Evolutionary conservation across 1,140 invertebrate species (phyloP), one percentile per base, ranked within the genome.

Genomic region (Melanaphis sacchari): DNA sequence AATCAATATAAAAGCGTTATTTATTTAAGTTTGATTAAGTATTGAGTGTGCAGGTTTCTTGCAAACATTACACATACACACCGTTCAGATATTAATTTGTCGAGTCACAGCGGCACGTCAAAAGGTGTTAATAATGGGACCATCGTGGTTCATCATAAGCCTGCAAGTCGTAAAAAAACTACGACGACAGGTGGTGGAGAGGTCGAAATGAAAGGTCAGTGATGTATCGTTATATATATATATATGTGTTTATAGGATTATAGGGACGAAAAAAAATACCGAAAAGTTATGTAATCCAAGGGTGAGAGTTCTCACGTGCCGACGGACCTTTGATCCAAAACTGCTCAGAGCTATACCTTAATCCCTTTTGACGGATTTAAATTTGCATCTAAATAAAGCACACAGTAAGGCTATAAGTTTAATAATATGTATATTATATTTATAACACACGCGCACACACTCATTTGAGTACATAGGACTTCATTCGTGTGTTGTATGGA

Each of bases 351-450:
- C 82, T 84, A 85, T 85, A 43, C 84, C 40, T 26, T 85, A 85
- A 85, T 85, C 84, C 84, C 84, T 85, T 85, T 43, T 85, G 84
- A 85, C 26, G 84, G 84, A 85, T 85, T 85, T 85, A 46, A 85
- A 85, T 85, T 85, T 85, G 84, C 84, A 85, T 85, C 40, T 85
- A 85, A 85, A 85, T 85, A 85, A 85, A 85, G 40, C 40, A 46
- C 31, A 43, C 59, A 18, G 31, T n/a, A 66, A 36, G 59, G n/a
- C 31, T 76, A n/a, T 36, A 66, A 18, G 31, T 66, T 11, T 54
- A 54, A 66, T 66, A n/a, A 31, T 15, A n/a, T 66, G 11, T n/a
- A n/a, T 76, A n/a, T 76, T 76, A 76, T n/a, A n/a, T n/a, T n/a
- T n/a, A n/a, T 76, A n/a, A 76, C 18, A n/a, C 31, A 66, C 0